A percentile compares a stretch with the other conserved stretches of the same genome.
phyloP scores from a whole-genome alignment of 2,113 vertebrate genomes.

The Burhinus oedicnemus region DNA sequence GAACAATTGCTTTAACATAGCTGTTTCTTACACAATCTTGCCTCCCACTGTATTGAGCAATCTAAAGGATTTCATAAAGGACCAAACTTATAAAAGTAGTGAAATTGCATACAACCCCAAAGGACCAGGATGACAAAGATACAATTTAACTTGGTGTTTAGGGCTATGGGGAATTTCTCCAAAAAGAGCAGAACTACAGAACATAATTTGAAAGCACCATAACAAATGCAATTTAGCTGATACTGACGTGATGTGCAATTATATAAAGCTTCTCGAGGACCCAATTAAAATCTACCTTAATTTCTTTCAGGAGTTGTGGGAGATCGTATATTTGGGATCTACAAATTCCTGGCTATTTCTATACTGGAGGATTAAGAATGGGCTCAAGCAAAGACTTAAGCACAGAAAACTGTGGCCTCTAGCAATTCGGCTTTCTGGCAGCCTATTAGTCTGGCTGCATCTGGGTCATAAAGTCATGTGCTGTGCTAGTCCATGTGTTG shows the following conservation, averaged over 20 bases:
- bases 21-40: neutral
- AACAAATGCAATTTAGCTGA: neutral
- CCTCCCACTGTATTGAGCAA: neutral
- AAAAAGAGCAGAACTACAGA: neutral
- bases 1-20: neutral
- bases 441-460: neutral
- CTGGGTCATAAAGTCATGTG: neutral
- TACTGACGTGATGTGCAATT: neutral
- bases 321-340: neutral
- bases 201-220: neutral
- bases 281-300: neutral
- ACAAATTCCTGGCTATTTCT: neutral
- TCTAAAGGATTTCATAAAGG: neutral
- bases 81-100: neutral
- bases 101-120: neutral
- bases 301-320: neutral
- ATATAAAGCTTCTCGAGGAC: neutral
- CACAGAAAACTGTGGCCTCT: neutral
- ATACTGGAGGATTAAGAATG: neutral
- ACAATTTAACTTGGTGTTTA: neutral
- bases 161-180: neutral
- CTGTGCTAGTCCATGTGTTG: neutral
- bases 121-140: neutral
- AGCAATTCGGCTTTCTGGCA: neutral
- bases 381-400: neutral